Evolutionary conservation across 1,140 invertebrate genomes (phyloP).

Genomic region (Saccostrea cuccullata): DNA sequence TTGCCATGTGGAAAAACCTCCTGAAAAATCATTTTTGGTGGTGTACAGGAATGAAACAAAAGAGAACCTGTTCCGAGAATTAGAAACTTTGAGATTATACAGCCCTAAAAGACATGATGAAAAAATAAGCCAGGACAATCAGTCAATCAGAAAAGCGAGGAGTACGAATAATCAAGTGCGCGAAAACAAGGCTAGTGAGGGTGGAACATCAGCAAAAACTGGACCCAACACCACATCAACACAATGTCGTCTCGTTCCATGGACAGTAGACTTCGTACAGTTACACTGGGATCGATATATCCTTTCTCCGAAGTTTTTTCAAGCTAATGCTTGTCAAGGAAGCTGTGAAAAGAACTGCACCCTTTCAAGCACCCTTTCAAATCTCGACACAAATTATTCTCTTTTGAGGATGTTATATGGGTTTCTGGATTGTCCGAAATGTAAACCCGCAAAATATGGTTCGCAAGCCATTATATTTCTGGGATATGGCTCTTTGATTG

Average conservation of each 20-base stretch:
- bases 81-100: not conserved
- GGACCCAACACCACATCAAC: not conserved
- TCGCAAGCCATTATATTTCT: not conserved
- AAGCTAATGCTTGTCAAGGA: not conserved
- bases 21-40: not conserved
- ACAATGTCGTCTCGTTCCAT: not conserved
- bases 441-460: not conserved
- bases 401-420: not conserved
- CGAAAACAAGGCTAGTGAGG: too few species aligned
- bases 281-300: not conserved
- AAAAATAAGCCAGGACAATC: not conserved
- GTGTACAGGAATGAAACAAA: conserved; percentile 1
- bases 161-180: too few species aligned
- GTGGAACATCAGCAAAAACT: not conserved
- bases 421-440: not conserved
- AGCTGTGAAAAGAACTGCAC: not conserved
- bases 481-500: not conserved
- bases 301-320: not conserved
- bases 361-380: too few species aligned
- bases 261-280: not conserved
- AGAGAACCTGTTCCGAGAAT: not conserved
- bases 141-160: too few species aligned
- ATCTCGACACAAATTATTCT: not conserved
- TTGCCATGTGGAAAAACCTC: not conserved
- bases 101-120: not conserved